phyloP scores from a whole-genome alignment of 2,888 invertebrate genomes.

The Mythimna ferrago region DNA sequence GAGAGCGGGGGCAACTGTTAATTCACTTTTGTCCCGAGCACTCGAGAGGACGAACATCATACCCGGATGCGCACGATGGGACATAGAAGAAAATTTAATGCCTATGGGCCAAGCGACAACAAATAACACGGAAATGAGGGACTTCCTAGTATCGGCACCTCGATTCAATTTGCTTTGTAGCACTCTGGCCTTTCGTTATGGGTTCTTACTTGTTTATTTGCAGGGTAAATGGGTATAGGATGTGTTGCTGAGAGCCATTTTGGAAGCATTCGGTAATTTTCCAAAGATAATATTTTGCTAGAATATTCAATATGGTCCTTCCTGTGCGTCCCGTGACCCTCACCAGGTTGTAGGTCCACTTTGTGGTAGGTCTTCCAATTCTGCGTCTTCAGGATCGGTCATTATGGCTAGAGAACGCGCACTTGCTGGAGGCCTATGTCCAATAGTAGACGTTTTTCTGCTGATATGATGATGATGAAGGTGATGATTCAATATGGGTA shows the following conservation, averaged over 20 bases:
- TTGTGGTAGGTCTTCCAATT: too few species aligned
- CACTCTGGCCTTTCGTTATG: constrained; percentile 68
- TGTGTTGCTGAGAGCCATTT: constrained; percentile 41
- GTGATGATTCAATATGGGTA: background rate
- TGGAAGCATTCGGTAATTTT: background rate
- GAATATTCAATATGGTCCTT: too few species aligned
- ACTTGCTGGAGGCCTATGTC: too few species aligned
- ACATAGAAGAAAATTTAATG: constrained; percentile 84
- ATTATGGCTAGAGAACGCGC: too few species aligned
- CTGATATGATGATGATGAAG: too few species aligned
- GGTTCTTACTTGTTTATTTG: constrained; percentile 65
- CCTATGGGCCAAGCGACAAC: constrained; percentile 80
- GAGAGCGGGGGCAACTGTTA: constrained; percentile 75
- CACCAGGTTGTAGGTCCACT: too few species aligned
- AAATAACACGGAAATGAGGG: constrained; percentile 88
- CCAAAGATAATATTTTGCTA: too few species aligned
- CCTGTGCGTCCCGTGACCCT: too few species aligned
- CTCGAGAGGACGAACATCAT: constrained; percentile 76
- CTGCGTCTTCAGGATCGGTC: too few species aligned
- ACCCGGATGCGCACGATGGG: constrained; percentile 78
- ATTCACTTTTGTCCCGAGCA: constrained; percentile 80
- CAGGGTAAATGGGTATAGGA: constrained; percentile 47
- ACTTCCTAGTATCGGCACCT: constrained; percentile 86
- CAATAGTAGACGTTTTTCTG: too few species aligned
- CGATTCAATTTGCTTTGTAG: constrained; percentile 85